Percentiles rank a stretch among this genome's conserved stretches.
Evolutionary conservation across 2,113 vertebrate species (phyloP).

Genomic region (Phyllostomus hastatus): DNA sequence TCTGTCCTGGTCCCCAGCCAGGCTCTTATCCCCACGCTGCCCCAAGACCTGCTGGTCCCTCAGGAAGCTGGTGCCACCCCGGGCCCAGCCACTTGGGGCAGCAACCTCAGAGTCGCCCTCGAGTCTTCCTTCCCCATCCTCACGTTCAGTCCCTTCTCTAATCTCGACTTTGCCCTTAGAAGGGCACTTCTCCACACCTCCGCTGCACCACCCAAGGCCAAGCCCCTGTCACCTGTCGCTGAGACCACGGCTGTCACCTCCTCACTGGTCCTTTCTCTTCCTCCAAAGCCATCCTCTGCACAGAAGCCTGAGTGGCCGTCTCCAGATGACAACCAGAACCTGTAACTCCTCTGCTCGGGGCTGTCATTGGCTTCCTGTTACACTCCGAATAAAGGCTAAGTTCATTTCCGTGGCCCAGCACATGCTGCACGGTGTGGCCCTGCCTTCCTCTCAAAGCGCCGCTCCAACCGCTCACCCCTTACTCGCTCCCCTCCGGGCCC

Average conservation of each 20-base stretch:
- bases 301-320: not conserved
- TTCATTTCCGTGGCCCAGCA: not conserved
- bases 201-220: not conserved
- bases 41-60: not conserved
- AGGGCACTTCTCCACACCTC: not conserved
- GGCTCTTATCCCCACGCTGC: not conserved
- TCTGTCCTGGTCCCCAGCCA: not conserved
- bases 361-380: not conserved
- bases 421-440: not conserved
- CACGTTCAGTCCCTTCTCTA: not conserved
- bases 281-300: not conserved
- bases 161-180: not conserved
- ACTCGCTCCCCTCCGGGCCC: no score
- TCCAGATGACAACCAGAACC: not conserved
- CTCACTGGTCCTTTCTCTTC: not conserved
- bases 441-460: not conserved
- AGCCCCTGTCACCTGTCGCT: no score
- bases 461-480: not conserved
- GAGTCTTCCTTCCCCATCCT: not conserved
- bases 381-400: not conserved
- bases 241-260: not conserved
- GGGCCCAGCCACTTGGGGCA: not conserved
- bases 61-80: not conserved
- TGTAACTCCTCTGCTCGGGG: not conserved
- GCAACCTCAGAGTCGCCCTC: not conserved